Conservation (phyloP, 2,113 vertebrate species). For the Lycocorax pyrrhopterus region DNA sequence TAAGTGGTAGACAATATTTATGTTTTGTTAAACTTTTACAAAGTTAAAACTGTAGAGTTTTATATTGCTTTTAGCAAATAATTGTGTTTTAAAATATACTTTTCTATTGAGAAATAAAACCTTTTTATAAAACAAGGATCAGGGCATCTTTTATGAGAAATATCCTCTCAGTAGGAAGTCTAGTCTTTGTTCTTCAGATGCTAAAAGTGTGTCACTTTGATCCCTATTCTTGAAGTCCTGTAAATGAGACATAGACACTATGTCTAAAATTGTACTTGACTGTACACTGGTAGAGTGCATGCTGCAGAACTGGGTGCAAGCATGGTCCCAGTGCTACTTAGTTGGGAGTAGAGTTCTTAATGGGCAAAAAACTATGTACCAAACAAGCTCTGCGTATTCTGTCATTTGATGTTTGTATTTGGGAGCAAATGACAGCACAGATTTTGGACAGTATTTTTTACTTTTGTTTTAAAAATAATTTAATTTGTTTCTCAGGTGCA, state of each 20-base stretch:
- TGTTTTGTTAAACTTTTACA: constrained; percentile 36
- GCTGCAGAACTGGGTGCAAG: background rate
- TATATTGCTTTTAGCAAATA: constrained; percentile 44
- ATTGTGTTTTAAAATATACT: constrained; percentile 35
- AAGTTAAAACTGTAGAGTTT: constrained; percentile 28
- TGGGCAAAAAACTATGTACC: background rate
- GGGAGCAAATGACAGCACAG: background rate
- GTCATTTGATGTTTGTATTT: background rate
- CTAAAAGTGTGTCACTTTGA: background rate
- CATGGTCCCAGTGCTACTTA: background rate
- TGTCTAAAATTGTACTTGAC: background rate
- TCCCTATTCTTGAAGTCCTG: background rate
- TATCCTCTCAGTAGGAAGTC: background rate
- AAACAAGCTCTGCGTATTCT: background rate
- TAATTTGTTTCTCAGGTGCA: background rate
- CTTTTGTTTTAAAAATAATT: background rate
- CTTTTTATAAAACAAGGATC: constrained; percentile 49
- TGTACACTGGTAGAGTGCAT: background rate
- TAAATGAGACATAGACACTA: background rate
- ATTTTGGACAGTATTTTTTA: background rate
- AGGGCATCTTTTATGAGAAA: constrained; percentile 42
- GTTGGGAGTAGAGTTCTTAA: background rate
- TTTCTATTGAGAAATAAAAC: constrained; percentile 61
- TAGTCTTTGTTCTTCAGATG: background rate
- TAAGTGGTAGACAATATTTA: constrained; percentile 5